Percentiles rank a stretch among this genome's conserved stretches.
phyloP scores from a whole-genome alignment of 2,113 vertebrate species.

The Shinisaurus crocodilurus region DNA sequence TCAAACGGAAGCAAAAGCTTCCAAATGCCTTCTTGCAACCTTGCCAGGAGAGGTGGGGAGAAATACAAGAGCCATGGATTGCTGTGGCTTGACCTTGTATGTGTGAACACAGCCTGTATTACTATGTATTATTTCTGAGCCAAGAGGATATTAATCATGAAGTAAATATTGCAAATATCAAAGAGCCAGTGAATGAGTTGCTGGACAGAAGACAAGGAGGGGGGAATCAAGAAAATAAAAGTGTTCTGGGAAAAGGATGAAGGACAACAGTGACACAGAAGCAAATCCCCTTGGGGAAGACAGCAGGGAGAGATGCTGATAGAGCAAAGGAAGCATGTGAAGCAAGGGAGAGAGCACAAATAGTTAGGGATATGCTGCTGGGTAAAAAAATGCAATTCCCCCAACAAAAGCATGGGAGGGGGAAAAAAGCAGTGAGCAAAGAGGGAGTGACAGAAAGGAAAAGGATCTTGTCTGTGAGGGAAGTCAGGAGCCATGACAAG shows the following conservation, averaged over 20 bases:
- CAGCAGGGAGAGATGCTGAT: not conserved
- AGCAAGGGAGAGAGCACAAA: not conserved
- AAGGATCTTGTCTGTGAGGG: not conserved
- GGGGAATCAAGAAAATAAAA: not conserved
- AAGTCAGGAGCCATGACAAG: not conserved
- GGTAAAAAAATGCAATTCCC: not conserved
- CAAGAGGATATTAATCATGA: not conserved
- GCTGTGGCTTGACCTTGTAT: not conserved
- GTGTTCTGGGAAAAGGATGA: not conserved
- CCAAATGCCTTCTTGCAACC: not conserved
- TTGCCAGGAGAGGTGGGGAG: not conserved
- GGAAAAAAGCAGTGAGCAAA: not conserved
- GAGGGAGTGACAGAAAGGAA: not conserved
- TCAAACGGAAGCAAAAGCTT: not conserved
- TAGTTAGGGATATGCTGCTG: not conserved
- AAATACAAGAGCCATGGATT: not conserved
- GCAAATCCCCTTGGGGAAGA: not conserved
- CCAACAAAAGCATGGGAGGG: not conserved
- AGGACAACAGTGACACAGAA: not conserved
- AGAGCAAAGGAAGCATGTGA: not conserved
- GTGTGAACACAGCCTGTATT: not conserved
- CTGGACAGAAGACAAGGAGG: not conserved
- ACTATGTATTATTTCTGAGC: not conserved
- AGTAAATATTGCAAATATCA: not conserved
- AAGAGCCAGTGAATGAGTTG: not conserved